These are phyloP conservation scores for Azemiops feae DNA, from an alignment of 2,113 vertebrate genomes.

Conservation along the genomic window DNA sequence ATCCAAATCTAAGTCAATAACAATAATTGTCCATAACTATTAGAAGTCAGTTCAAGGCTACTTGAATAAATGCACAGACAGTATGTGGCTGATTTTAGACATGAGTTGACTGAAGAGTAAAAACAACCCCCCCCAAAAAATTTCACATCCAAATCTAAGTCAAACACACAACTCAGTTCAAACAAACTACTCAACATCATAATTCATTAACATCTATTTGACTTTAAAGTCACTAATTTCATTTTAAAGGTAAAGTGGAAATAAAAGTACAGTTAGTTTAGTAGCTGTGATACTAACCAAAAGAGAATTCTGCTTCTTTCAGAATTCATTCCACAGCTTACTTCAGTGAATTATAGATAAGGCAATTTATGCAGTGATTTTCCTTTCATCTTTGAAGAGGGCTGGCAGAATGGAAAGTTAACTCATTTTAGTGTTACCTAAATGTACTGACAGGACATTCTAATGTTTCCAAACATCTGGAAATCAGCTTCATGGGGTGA, in stretches of 20 bases:
- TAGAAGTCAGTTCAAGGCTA: constrained; percentile 11
- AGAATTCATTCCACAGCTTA: constrained; percentile 64
- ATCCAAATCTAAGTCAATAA: no score
- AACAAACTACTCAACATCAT: neutral
- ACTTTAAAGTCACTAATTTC: neutral
- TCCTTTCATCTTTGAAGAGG: constrained; percentile 66
- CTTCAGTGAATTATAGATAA: constrained; percentile 64
- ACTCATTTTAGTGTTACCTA: constrained; percentile 69
- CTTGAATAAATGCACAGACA: constrained; percentile 18
- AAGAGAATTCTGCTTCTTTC: constrained; percentile 60
- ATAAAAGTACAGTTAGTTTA: constrained; percentile 49
- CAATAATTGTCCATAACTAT: neutral
- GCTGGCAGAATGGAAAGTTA: constrained; percentile 72
- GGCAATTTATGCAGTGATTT: constrained; percentile 63
- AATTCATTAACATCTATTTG: neutral
- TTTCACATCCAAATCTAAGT: neutral
- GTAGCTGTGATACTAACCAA: constrained; percentile 46
- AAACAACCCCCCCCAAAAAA: neutral
- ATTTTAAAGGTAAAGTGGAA: constrained; percentile 25
- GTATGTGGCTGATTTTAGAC: constrained; percentile 22
- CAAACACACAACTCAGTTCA: neutral
- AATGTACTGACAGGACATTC: constrained; percentile 71
- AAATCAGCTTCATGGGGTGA: constrained; percentile 65
- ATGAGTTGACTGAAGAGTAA: neutral
- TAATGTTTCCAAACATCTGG: constrained; percentile 73